Evolutionary conservation across 2,888 invertebrate genomes (phyloP).

Genomic region (Lycophotia porphyrea): DNA sequence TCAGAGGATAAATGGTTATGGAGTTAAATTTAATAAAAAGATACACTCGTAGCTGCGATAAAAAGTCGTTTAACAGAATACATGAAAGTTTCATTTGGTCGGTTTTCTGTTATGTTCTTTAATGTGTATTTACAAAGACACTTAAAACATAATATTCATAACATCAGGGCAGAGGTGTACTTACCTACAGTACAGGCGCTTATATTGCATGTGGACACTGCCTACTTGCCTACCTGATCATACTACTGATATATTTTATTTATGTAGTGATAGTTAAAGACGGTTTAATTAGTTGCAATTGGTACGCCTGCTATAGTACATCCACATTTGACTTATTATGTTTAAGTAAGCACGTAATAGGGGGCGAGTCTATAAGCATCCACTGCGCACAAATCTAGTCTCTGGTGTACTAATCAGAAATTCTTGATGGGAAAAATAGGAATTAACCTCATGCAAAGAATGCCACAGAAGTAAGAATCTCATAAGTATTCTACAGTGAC

Average conservation of each 20-base stretch:
- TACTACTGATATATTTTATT: not conserved
- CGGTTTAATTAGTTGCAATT: too few relatives aligned
- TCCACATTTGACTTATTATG: not conserved
- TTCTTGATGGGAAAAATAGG: not conserved
- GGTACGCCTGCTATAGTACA: not conserved
- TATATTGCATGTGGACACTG: not conserved
- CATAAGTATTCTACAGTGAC: not conserved
- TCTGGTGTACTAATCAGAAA: not conserved
- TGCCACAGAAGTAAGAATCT: not conserved
- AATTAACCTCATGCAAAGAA: not conserved
- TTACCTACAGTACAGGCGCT: not conserved
- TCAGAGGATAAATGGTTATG: constrained; percentile 28
- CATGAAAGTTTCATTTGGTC: not conserved
- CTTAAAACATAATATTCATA: not conserved
- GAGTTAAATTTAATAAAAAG: constrained; percentile 14
- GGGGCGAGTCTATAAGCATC: not conserved
- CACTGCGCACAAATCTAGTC: not conserved
- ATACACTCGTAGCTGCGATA: not conserved
- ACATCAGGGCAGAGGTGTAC: not conserved
- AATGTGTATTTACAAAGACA: not conserved
- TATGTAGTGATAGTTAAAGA: not conserved
- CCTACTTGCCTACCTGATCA: not conserved
- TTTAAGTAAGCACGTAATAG: not conserved
- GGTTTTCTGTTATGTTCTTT: not conserved
- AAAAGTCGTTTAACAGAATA: constrained; percentile 10